Evolutionary conservation across 2,113 vertebrate species (phyloP).

Genomic region (Dicerorhinus sumatrensis): DNA sequence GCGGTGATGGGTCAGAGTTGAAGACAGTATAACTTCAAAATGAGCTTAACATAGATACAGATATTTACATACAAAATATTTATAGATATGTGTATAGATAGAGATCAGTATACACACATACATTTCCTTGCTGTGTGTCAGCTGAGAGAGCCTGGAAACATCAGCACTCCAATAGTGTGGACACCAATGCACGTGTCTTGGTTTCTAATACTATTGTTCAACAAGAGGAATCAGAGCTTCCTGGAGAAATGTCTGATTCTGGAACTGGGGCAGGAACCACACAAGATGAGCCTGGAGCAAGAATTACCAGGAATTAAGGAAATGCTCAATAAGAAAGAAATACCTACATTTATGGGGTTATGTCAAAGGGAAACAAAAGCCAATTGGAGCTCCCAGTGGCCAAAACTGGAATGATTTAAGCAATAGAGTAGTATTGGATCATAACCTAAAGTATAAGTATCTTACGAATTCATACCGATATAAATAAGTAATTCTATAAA

Average conservation of each 20-base stretch:
- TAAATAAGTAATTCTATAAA: background rate
- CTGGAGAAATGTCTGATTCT: background rate
- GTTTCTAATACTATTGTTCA: background rate
- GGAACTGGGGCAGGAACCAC: background rate
- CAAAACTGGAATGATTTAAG: background rate
- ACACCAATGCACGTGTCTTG: background rate
- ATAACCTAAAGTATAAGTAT: background rate
- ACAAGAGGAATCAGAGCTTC: background rate
- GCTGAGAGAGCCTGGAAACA: background rate
- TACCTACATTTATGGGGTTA: background rate
- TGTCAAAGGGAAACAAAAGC: background rate
- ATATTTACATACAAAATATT: slow-evolving; percentile 16
- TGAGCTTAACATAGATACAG: background rate
- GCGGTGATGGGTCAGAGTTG: background rate
- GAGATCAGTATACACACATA: background rate
- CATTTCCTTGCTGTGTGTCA: background rate
- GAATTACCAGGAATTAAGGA: background rate
- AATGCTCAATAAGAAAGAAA: background rate
- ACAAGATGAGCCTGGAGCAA: background rate
- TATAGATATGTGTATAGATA: background rate
- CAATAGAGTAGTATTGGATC: background rate
- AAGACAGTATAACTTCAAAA: background rate
- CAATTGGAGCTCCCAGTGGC: background rate
- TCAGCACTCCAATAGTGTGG: background rate
- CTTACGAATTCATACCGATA: background rate